Evolutionary conservation across 2,888 invertebrate genomes (phyloP).

Genomic region (Camptogramma bilineatum): DNA sequence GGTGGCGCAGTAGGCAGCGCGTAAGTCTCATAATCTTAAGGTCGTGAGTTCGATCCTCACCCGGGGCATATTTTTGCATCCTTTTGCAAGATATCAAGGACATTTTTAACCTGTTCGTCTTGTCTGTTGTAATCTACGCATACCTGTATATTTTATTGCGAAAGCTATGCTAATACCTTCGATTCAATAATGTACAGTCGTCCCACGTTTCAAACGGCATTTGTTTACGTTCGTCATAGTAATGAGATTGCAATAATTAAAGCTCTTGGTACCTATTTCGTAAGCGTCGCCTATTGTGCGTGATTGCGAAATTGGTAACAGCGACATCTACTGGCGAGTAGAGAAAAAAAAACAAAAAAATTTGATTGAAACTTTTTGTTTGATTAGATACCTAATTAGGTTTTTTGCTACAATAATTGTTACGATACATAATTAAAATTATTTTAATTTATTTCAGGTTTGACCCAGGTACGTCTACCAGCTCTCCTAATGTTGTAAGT

Average conservation of each 20-base stretch:
- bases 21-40: conserved; percentile 97
- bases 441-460: no score
- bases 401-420: no score
- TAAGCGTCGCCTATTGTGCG: conserved; percentile 47
- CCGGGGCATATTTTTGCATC: conserved; percentile 87
- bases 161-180: conserved; percentile 65
- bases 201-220: conserved; percentile 61
- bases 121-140: conserved; percentile 39
- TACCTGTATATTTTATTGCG: conserved; percentile 47
- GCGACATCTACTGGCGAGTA: conserved; percentile 61
- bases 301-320: conserved; percentile 49
- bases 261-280: conserved; percentile 47
- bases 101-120: conserved; percentile 42
- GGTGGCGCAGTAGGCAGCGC: conserved; percentile 95
- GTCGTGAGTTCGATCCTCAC: conserved; percentile 98
- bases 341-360: conserved; percentile 17
- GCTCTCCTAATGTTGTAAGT: not conserved
- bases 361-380: not conserved
- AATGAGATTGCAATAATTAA: conserved; percentile 59
- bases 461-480: no score
- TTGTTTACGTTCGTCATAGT: conserved; percentile 59
- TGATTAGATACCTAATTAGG: no score
- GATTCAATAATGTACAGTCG: conserved; percentile 64
- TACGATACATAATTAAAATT: no score
- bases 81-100: conserved; percentile 42